These are phyloP conservation scores for Argentina silus DNA, from an alignment of 2,797 vertebrate genomes.

Conservation along the genomic window DNA sequence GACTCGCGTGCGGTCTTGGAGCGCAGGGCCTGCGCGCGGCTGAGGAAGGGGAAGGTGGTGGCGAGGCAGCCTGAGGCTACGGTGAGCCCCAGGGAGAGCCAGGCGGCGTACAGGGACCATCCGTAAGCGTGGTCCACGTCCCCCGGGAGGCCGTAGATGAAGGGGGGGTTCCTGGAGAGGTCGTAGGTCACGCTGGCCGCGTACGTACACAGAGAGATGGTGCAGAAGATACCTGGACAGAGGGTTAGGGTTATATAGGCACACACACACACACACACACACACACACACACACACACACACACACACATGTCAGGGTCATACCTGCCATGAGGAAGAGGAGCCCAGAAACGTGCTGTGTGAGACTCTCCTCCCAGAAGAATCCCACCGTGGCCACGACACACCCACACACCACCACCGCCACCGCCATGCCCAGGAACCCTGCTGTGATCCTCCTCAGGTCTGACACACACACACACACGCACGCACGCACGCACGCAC, in stretches of 20 bases:
- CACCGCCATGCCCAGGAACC: constrained; percentile 85
- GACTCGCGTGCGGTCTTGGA: constrained; percentile 74
- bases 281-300: constrained; percentile 3
- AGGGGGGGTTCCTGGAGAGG: constrained; percentile 83
- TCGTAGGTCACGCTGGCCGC: constrained; percentile 87
- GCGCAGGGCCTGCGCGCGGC: constrained; percentile 75
- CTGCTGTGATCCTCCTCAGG: constrained; percentile 82
- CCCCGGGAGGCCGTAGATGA: constrained; percentile 84
- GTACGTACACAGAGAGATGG: constrained; percentile 87
- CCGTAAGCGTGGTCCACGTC: constrained; percentile 89
- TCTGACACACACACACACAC: constrained; percentile 64
- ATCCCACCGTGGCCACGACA: constrained; percentile 81
- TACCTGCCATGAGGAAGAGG: constrained; percentile 90
- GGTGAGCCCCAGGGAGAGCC: constrained; percentile 84
- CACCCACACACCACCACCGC: constrained; percentile 84
- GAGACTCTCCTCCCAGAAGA: constrained; percentile 89
- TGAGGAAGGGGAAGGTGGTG: constrained; percentile 82
- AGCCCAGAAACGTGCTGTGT: constrained; percentile 85
- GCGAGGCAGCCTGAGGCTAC: constrained; percentile 84
- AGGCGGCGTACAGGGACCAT: constrained; percentile 87
- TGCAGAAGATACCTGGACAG: constrained; percentile 86
- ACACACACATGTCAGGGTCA: not conserved
- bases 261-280: not conserved
- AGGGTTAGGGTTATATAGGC: too few species aligned
- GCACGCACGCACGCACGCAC: too few species aligned